Conservation (phyloP, 2,797 vertebrate genomes). For the Sebastes trivittatus region DNA sequence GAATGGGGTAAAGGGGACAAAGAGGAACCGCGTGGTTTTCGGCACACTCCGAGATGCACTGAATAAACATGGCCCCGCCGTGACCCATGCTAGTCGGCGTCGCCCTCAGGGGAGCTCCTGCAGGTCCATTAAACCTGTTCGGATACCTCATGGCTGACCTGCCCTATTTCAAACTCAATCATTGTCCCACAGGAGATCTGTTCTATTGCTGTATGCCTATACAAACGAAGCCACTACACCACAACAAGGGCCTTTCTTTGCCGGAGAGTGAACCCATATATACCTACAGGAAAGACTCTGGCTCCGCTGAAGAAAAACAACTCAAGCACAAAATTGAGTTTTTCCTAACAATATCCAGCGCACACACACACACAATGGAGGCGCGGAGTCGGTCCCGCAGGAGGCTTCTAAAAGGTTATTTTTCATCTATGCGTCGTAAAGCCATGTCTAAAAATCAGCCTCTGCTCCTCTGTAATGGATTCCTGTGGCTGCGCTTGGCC, state of each 20-base stretch:
- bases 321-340: conserved; percentile 73
- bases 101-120: conserved; percentile 56
- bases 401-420: conserved; percentile 61
- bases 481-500: conserved; percentile 68
- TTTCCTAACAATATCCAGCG: conserved; percentile 71
- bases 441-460: conserved; percentile 57
- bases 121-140: conserved; percentile 76
- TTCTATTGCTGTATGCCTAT: conserved; percentile 25
- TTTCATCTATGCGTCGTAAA: conserved; percentile 44
- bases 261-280: conserved; percentile 41
- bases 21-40: conserved; percentile 54
- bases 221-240: conserved; percentile 22
- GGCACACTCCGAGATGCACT: conserved; percentile 75
- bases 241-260: conserved; percentile 46
- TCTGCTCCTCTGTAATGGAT: conserved; percentile 57
- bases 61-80: conserved; percentile 78
- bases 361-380: conserved; percentile 49
- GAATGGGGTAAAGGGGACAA: conserved; percentile 20
- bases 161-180: conserved; percentile 82
- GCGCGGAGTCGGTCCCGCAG: conserved; percentile 33
- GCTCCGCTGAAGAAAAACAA: conserved; percentile 62
- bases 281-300: conserved; percentile 56
- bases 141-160: conserved; percentile 72
- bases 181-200: conserved; percentile 63
- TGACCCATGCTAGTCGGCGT: conserved; percentile 63